Conservation (phyloP, 2,888 invertebrate genomes). For the Teleiodes luculella region DNA sequence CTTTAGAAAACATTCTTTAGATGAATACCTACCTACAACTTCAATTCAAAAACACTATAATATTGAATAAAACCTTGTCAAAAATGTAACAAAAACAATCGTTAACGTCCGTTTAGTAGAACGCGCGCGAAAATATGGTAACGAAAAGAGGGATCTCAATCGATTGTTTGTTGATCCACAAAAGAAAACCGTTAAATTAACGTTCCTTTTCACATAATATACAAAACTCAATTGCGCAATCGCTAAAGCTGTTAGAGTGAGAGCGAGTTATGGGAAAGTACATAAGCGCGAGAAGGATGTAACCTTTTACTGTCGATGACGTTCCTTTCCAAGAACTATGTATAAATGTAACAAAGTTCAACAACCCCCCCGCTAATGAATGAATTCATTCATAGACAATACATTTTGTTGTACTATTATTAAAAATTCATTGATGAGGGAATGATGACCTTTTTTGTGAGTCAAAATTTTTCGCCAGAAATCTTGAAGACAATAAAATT, state of each 20-base stretch:
- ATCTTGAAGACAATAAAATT: too few relatives aligned
- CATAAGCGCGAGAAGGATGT: neutral
- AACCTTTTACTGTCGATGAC: neutral
- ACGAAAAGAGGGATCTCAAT: neutral
- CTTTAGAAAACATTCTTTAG: conserved; percentile 66
- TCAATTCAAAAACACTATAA: conserved; percentile 11
- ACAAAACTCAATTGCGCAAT: neutral
- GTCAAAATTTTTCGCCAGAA: too few relatives aligned
- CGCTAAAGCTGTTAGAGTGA: neutral
- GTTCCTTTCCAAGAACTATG: neutral
- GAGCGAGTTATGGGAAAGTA: neutral
- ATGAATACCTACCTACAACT: conserved; percentile 7
- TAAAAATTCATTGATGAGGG: too few relatives aligned
- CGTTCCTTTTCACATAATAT: conserved; percentile 29
- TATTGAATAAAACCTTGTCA: conserved; percentile 6
- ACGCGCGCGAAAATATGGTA: conserved; percentile 26
- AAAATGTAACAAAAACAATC: conserved; percentile 15
- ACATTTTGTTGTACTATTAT: neutral
- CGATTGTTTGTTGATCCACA: conserved; percentile 5
- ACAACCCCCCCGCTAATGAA: neutral
- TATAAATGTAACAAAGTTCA: neutral
- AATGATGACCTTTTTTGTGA: too few relatives aligned
- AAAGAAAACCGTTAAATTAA: conserved; percentile 37
- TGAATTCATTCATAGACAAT: neutral
- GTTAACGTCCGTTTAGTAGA: conserved; percentile 9